phyloP scores from a whole-genome alignment of 2,888 invertebrate genomes.

The Alitta virens region DNA sequence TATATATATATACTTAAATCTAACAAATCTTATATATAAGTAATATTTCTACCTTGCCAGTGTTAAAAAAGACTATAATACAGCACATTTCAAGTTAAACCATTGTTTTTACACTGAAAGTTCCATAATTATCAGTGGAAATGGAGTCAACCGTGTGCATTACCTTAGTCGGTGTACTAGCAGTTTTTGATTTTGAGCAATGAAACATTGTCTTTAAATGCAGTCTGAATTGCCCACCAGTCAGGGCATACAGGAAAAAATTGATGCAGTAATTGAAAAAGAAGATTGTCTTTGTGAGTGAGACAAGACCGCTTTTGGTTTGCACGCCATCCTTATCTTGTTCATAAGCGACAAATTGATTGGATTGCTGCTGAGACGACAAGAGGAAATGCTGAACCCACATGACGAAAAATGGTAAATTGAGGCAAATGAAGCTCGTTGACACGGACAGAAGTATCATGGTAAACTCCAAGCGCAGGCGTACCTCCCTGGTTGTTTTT shows the following conservation, averaged over 20 bases:
- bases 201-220: slow-evolving; percentile 32
- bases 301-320: slow-evolving; percentile 3
- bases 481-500: slow-evolving; percentile 12
- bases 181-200: not conserved
- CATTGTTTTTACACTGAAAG: too few relatives aligned
- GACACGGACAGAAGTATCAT: slow-evolving; percentile 50
- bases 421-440: slow-evolving; percentile 46
- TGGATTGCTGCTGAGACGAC: slow-evolving; percentile 1
- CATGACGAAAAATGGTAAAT: slow-evolving; percentile 47
- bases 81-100: too few relatives aligned
- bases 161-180: too few relatives aligned
- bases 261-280: slow-evolving; percentile 45
- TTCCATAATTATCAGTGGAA: too few relatives aligned
- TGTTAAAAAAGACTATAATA: too few relatives aligned
- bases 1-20: too few relatives aligned
- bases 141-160: too few relatives aligned
- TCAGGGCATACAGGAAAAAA: slow-evolving; percentile 48
- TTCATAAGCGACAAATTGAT: not conserved
- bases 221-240: slow-evolving; percentile 45
- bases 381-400: slow-evolving; percentile 35
- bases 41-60: too few relatives aligned
- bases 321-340: not conserved
- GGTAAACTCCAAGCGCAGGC: slow-evolving; percentile 40
- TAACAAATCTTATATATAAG: too few relatives aligned
- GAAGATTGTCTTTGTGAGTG: slow-evolving; percentile 12